Base-by-base conservation (phyloP, 2,888 invertebrate genomes). In the Abrostola triplasia region DNA sequence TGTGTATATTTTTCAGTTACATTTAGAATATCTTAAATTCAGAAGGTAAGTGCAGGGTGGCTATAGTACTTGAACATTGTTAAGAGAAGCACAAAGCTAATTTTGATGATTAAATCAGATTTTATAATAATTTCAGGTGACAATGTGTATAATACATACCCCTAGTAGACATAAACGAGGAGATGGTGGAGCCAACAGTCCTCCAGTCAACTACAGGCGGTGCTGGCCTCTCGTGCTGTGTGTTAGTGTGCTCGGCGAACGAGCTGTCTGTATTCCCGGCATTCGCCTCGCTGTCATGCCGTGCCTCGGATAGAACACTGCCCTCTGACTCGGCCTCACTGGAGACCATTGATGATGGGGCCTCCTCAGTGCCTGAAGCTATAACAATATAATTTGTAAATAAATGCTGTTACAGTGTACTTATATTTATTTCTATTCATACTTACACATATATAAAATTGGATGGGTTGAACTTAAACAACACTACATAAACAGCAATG, bases 291-390 rank as follows among this genome's bases (percentile, higher is more conserved):
- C 69, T 67, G 0, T 92, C 91, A 63, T 87, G 85, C 0, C 91
- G 83, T 10, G 84, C 84, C 48, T 93, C 93, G 0, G 92, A 90
- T 24, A 92, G 73, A 24, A 90, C 82, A 62, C 94, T 93, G 69
- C 90, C 91, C 59, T 94, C 94, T 0, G 94, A 94, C 69, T 94
- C 94, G 4, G 92, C 92, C 68, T 94, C 94, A 58, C 93, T 93
- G 1, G 94, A 94, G 41, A 93, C 93, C 92, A 94, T 92, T 2
- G 93, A 93, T 10, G 93, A 92, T 11, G 92, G 92, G n/a, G 93
- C 90, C 63, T 94, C 94, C 74, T 94, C 94, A n/a, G 88, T 86
- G 6, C 90, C 92, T 73, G 86, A 82, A 48, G 77, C 84, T 87
- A 53, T 6, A 67, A 54, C 48, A 37, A 49, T 24, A 52, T 36